A percentile compares a stretch with the other conserved stretches of the same genome.
These are phyloP conservation scores for Hirtodrosophila cameraria DNA, from an alignment of 2,888 invertebrate genomes.

Conservation along the genomic window DNA sequence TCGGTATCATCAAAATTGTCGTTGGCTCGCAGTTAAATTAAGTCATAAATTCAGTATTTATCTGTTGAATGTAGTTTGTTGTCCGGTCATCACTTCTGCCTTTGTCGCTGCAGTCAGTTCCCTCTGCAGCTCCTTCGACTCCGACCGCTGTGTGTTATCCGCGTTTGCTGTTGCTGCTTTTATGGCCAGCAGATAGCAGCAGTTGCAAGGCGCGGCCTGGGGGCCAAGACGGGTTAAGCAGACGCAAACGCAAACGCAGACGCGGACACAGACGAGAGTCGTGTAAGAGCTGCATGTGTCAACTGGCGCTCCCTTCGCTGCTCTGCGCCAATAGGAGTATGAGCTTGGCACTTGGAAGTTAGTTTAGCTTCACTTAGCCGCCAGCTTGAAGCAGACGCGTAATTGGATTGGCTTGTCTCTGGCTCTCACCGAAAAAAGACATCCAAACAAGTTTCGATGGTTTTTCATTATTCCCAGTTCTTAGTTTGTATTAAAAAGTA, in stretches of 20 bases:
- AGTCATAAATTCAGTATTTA: constrained; percentile 84
- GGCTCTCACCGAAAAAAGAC: constrained; percentile 3
- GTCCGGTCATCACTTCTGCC: constrained; percentile 80
- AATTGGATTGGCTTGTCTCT: constrained; percentile 55
- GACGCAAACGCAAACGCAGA: no score
- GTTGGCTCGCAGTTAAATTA: constrained; percentile 83
- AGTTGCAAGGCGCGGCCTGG: constrained; percentile 20
- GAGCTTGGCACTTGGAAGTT: constrained; percentile 27
- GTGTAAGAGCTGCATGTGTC: constrained; percentile 63
- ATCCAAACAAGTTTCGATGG: constrained; percentile 30
- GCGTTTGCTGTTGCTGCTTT: constrained; percentile 70
- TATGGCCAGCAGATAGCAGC: constrained; percentile 67
- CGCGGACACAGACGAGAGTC: neutral
- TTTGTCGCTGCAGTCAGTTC: constrained; percentile 56
- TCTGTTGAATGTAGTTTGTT: constrained; percentile 82
- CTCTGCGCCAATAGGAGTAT: constrained; percentile 10
- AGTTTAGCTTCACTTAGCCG: constrained; percentile 64
- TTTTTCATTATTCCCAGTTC: neutral
- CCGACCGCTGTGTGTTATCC: constrained; percentile 61
- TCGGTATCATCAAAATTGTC: constrained; percentile 76
- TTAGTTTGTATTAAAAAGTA: constrained; percentile 23
- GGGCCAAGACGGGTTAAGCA: constrained; percentile 6
- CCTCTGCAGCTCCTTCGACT: constrained; percentile 17
- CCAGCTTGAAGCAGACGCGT: constrained; percentile 35
- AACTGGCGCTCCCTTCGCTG: constrained; percentile 54